Percentiles rank a stretch among this genome's conserved stretches.
Conservation (phyloP, 2,888 invertebrate species). For the Acleris laterana region DNA sequence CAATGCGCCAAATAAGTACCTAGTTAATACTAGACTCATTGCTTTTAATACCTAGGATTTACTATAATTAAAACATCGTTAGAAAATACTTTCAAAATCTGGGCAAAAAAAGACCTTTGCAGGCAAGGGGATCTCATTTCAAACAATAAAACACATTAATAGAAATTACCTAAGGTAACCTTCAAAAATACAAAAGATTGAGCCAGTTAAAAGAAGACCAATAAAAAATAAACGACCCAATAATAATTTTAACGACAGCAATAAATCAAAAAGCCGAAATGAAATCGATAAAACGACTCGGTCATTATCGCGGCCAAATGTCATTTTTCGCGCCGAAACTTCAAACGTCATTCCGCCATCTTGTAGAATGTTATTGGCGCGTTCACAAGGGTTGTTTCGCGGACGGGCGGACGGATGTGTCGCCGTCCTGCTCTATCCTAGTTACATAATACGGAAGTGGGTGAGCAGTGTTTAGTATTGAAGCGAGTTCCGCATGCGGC, state of each 20-base stretch:
- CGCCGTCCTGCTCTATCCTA: conserved; percentile 61
- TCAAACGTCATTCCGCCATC: conserved; percentile 77
- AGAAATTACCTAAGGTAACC: too few relatives aligned
- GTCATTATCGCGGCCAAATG: conserved; percentile 66
- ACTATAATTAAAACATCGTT: too few relatives aligned
- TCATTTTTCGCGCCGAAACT: conserved; percentile 81
- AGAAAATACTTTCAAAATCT: too few relatives aligned
- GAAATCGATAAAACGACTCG: conserved; percentile 67
- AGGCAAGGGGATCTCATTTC: too few relatives aligned
- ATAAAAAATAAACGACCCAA: conserved; percentile 31
- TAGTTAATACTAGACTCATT: conserved; percentile 5
- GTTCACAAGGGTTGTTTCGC: conserved; percentile 60
- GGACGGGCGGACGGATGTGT: conserved; percentile 54
- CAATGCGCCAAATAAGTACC: conserved; percentile 57
- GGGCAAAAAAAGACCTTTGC: too few relatives aligned
- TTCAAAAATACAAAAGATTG: neutral
- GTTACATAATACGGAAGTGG: conserved; percentile 81
- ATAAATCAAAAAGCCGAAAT: conserved; percentile 62
- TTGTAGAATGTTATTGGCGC: conserved; percentile 67
- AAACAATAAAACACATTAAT: too few relatives aligned
- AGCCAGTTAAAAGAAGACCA: conserved; percentile 22
- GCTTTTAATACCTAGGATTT: too few relatives aligned
- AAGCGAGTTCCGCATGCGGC: conserved; percentile 78
- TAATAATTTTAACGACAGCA: conserved; percentile 38
- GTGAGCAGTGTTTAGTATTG: conserved; percentile 74